These are phyloP conservation scores for Ceyx melanurus DNA, from an alignment of 2,113 vertebrate species.

Conservation along the genomic window DNA sequence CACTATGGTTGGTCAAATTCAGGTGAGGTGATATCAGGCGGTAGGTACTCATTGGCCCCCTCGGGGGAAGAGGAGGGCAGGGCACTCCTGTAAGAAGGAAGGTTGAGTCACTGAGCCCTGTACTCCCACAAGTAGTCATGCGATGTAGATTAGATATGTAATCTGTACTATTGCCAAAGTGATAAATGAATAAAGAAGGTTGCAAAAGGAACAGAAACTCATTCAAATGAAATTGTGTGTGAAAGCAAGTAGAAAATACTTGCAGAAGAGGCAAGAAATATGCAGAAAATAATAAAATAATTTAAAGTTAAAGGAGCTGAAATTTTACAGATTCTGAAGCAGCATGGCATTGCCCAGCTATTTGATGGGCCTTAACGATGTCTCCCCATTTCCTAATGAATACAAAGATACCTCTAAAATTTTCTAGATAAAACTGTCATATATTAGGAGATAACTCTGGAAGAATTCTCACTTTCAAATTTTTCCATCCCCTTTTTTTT, in stretches of 20 bases:
- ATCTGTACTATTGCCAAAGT: background rate
- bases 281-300: background rate
- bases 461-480: background rate
- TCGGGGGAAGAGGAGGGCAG: background rate
- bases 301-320: background rate
- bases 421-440: background rate
- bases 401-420: background rate
- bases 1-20: background rate
- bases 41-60: slow-evolving; percentile 21
- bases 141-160: background rate
- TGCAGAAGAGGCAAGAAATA: too few species aligned
- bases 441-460: background rate
- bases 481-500: background rate
- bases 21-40: slow-evolving; percentile 64
- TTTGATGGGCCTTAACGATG: background rate
- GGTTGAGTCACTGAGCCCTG: background rate
- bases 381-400: background rate
- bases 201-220: background rate
- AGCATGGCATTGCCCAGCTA: background rate
- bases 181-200: slow-evolving; percentile 25
- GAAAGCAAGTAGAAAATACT: background rate
- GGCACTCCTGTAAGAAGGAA: background rate
- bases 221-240: background rate
- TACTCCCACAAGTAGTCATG: background rate
- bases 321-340: background rate